phyloP scores from a whole-genome alignment of 2,113 vertebrate genomes.

The Pongo pygmaeus region DNA sequence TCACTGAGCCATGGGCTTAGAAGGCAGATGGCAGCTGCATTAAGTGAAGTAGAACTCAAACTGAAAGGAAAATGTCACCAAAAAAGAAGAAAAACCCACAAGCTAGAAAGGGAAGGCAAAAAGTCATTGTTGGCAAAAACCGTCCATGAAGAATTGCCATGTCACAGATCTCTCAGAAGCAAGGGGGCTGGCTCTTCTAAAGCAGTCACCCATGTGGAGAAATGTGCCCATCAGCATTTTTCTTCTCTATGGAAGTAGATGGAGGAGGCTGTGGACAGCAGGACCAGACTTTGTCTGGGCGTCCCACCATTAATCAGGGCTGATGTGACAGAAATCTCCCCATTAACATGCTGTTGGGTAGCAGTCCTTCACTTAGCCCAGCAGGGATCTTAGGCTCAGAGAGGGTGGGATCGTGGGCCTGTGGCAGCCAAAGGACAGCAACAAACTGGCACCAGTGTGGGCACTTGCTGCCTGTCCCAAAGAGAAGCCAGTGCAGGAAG shows the following conservation, averaged over 20 bases:
- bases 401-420: not conserved
- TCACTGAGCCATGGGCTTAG: not conserved
- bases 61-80: slow-evolving; percentile 34
- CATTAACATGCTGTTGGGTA: not conserved
- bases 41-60: slow-evolving; percentile 28
- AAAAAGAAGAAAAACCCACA: slow-evolving; percentile 8
- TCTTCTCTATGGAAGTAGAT: not conserved
- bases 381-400: not conserved
- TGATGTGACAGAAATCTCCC: not conserved
- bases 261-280: slow-evolving; percentile 49
- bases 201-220: not conserved
- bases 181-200: not conserved
- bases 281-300: slow-evolving; percentile 67
- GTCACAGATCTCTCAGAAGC: not conserved
- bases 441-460: not conserved
- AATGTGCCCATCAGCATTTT: slow-evolving; percentile 63
- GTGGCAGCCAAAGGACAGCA: not conserved
- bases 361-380: not conserved
- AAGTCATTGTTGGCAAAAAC: slow-evolving; percentile 24
- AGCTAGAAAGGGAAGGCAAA: not conserved
- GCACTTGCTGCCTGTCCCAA: not conserved
- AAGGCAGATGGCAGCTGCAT: slow-evolving; percentile 54
- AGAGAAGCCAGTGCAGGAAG: not conserved
- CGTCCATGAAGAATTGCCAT: not conserved
- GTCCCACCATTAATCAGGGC: not conserved